A percentile compares a stretch with the other conserved stretches of the same genome.
Conservation (phyloP, 2,797 vertebrate genomes). For the Distichodus sexfasciatus region DNA sequence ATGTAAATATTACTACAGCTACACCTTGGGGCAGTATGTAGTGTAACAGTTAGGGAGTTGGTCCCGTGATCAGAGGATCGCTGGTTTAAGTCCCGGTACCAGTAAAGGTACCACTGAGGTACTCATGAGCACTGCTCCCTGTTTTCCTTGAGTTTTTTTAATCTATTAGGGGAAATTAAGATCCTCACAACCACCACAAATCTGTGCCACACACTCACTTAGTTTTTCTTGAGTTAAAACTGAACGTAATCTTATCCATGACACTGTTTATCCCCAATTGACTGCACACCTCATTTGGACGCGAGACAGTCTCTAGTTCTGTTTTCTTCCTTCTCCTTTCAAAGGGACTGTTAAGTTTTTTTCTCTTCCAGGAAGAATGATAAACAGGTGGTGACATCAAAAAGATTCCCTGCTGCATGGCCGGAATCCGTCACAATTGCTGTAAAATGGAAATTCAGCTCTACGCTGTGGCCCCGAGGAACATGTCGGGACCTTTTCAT, state of each 20-base stretch:
- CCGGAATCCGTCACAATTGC: conserved; percentile 11
- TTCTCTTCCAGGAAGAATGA: conserved; percentile 28
- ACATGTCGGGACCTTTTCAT: conserved; percentile 16
- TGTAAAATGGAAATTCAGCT: conserved; percentile 32
- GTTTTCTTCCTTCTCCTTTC: conserved; percentile 22
- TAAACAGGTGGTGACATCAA: conserved; percentile 52
- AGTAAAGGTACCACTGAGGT: too few relatives aligned
- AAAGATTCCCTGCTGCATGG: conserved; percentile 23
- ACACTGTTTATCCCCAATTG: conserved; percentile 18
- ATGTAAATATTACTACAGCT: too few relatives aligned
- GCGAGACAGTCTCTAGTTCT: conserved; percentile 10
- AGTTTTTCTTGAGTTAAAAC: neutral
- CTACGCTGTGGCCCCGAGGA: conserved; percentile 27
- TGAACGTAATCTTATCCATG: too few relatives aligned
- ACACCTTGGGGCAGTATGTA: too few relatives aligned
- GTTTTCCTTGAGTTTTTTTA: too few relatives aligned
- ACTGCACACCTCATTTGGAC: conserved; percentile 9
- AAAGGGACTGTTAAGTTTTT: conserved; percentile 13
- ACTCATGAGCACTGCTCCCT: too few relatives aligned
- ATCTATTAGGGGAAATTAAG: too few relatives aligned
- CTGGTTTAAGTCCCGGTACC: too few relatives aligned
- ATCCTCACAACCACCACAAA: neutral
- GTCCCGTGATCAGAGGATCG: too few relatives aligned
- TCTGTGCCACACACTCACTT: conserved; percentile 15
- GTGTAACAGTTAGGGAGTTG: too few relatives aligned